Conservation (phyloP, 2,113 vertebrate genomes). For the Pandion haliaetus region DNA sequence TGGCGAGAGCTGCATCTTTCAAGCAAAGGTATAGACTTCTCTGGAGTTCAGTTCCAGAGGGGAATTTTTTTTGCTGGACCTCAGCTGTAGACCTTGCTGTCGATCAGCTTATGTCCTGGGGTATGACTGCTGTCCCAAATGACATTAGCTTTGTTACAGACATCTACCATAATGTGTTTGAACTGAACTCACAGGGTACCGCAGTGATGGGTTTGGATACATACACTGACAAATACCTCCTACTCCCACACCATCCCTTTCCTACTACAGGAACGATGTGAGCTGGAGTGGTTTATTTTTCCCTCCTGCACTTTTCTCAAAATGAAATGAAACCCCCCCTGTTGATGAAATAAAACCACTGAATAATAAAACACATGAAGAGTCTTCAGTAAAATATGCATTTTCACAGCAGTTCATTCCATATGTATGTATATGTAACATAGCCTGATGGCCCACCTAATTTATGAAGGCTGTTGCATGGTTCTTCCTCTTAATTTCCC, state of each 20-base stretch:
- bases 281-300: background rate
- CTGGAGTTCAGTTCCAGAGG: background rate
- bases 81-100: background rate
- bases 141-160: background rate
- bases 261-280: background rate
- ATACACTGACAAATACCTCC: background rate
- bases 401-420: slow-evolving; percentile 23
- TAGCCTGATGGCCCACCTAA: background rate
- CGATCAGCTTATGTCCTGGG: background rate
- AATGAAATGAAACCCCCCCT: background rate
- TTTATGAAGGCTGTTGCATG: slow-evolving; percentile 22
- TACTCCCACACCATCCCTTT: background rate
- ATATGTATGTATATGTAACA: background rate
- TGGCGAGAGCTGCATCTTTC: background rate
- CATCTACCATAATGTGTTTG: background rate
- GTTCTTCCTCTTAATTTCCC: slow-evolving; percentile 44
- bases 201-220: background rate
- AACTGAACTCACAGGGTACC: background rate
- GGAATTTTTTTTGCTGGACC: background rate
- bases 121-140: background rate
- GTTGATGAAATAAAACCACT: slow-evolving; percentile 15
- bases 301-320: background rate
- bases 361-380: slow-evolving; percentile 57
- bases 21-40: background rate
- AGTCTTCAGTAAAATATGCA: slow-evolving; percentile 2